Percentiles rank a stretch among this genome's conserved stretches.
phyloP scores from a whole-genome alignment of 2,113 vertebrate species.

The Desmodus rotundus region DNA sequence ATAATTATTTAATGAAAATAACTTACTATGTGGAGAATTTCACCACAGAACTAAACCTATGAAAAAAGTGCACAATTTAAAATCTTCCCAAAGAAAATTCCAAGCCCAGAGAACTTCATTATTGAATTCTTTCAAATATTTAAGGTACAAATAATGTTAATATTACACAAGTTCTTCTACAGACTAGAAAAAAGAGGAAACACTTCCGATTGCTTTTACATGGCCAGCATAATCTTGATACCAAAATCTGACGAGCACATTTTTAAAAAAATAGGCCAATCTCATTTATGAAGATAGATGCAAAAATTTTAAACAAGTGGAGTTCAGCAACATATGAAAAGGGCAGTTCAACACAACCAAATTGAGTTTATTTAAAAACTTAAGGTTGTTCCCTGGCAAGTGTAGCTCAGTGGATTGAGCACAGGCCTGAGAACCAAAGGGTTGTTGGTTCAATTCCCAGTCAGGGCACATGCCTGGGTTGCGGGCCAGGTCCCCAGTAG shows the following conservation, averaged over 20 bases:
- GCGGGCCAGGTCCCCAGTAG: too few relatives aligned
- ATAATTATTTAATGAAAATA: not conserved
- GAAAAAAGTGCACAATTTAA: not conserved
- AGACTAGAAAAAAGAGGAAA: not conserved
- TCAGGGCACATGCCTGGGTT: too few relatives aligned
- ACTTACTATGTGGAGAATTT: not conserved
- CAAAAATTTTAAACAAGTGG: conserved; percentile 13
- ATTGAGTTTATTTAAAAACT: not conserved
- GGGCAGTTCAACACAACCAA: not conserved
- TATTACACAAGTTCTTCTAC: not conserved
- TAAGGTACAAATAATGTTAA: not conserved
- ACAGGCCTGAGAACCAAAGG: too few relatives aligned
- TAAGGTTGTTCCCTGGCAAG: not conserved
- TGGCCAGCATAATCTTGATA: not conserved
- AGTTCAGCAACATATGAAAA: not conserved
- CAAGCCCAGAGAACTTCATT: not conserved
- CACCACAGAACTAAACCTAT: not conserved
- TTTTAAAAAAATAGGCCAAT: not conserved
- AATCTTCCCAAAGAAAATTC: not conserved
- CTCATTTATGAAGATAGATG: not conserved
- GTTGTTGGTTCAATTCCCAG: too few relatives aligned
- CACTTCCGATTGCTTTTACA: not conserved
- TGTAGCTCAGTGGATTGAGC: too few relatives aligned
- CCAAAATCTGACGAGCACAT: not conserved
- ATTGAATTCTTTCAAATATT: not conserved